Conservation (phyloP, 2,113 vertebrate species). For the Mohoua ochrocephala region DNA sequence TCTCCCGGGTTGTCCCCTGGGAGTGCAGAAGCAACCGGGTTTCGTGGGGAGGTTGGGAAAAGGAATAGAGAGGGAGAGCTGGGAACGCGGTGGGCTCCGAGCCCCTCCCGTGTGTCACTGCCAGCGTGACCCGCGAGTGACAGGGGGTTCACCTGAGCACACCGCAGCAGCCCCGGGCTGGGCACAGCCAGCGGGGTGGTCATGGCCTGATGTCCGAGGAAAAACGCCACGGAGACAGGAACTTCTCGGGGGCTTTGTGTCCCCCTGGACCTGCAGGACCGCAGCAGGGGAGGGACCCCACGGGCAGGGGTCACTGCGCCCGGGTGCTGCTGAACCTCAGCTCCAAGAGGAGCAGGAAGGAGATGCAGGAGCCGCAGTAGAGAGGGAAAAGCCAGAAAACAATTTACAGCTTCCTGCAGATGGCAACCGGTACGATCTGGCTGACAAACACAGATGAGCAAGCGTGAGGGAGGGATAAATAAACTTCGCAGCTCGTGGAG, state of each 20-base stretch:
- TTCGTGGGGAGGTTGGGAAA: accelerated
- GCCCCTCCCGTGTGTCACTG: background rate
- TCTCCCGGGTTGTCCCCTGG: accelerated
- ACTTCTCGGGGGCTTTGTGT: accelerated
- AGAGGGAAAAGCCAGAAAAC: background rate
- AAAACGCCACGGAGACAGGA: accelerated
- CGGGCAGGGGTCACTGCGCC: accelerated
- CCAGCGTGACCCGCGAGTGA: accelerated
- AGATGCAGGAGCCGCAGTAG: background rate
- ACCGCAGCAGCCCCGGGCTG: accelerated
- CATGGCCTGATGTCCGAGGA: accelerated
- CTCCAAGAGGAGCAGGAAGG: background rate
- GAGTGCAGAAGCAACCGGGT: background rate
- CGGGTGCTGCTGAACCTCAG: accelerated
- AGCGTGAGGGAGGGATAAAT: background rate
- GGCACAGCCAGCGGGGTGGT: background rate
- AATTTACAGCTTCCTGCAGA: constrained; percentile 24
- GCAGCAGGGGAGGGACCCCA: background rate
- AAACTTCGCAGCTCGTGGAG: background rate
- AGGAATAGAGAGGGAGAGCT: too few relatives aligned
- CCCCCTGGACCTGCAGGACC: background rate
- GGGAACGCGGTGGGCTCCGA: background rate
- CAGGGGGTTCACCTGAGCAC: background rate
- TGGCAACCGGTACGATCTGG: background rate
- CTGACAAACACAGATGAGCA: background rate